phyloP scores from a whole-genome alignment of 2,113 vertebrate genomes.

The Smithornis capensis region DNA sequence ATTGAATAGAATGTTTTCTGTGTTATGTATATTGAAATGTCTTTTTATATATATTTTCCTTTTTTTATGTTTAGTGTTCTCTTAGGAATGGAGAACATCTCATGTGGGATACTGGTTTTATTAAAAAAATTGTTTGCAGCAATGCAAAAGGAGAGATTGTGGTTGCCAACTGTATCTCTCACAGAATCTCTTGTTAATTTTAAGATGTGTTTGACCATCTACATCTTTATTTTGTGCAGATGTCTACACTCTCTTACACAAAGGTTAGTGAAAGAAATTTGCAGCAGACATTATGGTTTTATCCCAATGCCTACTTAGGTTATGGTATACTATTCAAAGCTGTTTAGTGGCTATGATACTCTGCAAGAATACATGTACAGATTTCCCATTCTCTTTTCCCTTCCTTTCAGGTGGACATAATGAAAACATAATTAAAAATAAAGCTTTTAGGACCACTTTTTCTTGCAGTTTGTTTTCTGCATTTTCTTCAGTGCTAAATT shows the following conservation, averaged over 20 bases:
- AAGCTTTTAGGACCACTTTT: background rate
- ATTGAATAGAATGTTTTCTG: background rate
- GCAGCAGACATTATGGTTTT: background rate
- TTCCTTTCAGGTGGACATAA: background rate
- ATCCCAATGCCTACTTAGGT: background rate
- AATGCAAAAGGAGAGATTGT: background rate
- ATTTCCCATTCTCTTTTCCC: background rate
- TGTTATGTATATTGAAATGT: background rate
- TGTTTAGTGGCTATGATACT: background rate
- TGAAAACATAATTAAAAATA: background rate
- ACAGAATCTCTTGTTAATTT: background rate
- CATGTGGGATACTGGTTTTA: background rate
- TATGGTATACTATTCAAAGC: background rate
- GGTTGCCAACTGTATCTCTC: background rate
- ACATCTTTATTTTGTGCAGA: accelerated
- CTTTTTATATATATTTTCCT: background rate
- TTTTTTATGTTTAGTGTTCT: background rate
- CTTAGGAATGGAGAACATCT: background rate
- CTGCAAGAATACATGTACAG: background rate
- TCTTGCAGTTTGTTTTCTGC: background rate
- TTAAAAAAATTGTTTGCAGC: background rate
- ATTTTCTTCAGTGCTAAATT: background rate
- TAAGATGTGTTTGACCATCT: background rate
- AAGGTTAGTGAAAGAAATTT: background rate
- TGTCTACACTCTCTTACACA: background rate